Base-by-base conservation (phyloP, 2,113 vertebrate species). In the Phoxinus phoxinus region DNA sequence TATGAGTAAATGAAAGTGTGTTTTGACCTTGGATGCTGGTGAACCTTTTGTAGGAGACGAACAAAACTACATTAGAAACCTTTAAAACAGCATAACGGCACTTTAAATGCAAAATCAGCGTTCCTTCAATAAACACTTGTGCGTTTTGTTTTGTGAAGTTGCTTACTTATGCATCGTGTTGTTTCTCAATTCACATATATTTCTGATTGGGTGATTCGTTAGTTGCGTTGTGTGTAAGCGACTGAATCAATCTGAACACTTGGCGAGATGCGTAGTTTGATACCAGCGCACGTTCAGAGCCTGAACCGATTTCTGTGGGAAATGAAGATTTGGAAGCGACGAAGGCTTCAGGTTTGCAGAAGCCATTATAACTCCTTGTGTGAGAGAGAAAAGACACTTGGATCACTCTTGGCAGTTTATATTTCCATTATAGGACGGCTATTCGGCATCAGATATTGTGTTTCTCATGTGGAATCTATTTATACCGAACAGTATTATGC, bases 381-480 rank as follows among this genome's bases (percentile, higher is more conserved):
- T 37, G 13, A 25, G 53, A 79, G 32, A 44, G 35, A 63, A 44
- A 61, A 59, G 51, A 37, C 51, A 21, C 13, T 78, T 76, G 4
- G 75, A 56, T 77, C 58, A 56, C 11, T 13, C 48, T 56, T 8
- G 21, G 75, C 75, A 12, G 75, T 58, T 56, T 77, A 56, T 27
- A 56, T 77, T 79, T 59, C 32, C n/a, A 41, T 79, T 35, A 79
- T 9, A 79, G 56, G 56, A 59, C 19, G 56, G 32, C 21, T 79
- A 41, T 59, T 41, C 13, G 35, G n/a, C 58, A 61, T 80, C n/a
- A n/a, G 56, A 63, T 61, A 63, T 46, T 80, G 44, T 10, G 35
- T 61, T 80, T 63, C 77, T 63, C 77, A 80, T 61, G 11, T 80
- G 77, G 58, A 80, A 9, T 80, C n/a, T 27, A 46, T 80, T 80